Base-by-base conservation (phyloP, 2,888 invertebrate species). In the Amorpha juglandis region DNA sequence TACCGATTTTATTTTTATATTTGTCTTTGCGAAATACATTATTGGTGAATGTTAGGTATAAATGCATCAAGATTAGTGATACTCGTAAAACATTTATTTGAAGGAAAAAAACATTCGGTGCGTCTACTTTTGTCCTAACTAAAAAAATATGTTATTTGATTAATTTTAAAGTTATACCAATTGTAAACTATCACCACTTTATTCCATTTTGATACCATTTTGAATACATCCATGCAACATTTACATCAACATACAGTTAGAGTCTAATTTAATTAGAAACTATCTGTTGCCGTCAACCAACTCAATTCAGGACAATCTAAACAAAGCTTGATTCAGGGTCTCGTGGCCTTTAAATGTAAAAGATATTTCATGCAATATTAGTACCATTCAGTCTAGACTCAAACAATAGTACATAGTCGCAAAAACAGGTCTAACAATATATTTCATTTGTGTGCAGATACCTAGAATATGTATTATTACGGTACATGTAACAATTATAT, bases 401-500 rank as follows among this genome's bases (percentile, higher is more conserved):
- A 55, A 35, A 55, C 58, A 58, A 58, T 58, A 58, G 42, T 42
- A 6, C 35, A 53, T 35, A 35, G n/a, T 6, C 19, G 38, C 58
- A 58, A 58, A 58, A 58, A 58, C 58, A 42, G 58, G 42, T 58
- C 58, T 58, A 12, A 58, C 42, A 42, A 12, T 42, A 19, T 16
- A 42, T 42, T 58, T 58, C 19, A 58, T 58, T 58, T 58, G 42
- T 58, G 42, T 42, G 42, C 58, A 58, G 42, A 58, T 42, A 38
- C 6, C 38, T 12, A 38, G n/a, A 19, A 42, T 58, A 14, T 9
- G 16, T 50, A 50, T 21, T 45, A 50, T 19, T n/a, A n/a, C 35
- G n/a, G 35, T 35, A 53, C 53, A 21, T 3, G 55, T 4, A 55
- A 55, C 35, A 55, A 55, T 55, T n/a, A 35, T 6, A 16, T 55